Conservation (phyloP, 2,113 vertebrate species). For the Struthio camelus region DNA sequence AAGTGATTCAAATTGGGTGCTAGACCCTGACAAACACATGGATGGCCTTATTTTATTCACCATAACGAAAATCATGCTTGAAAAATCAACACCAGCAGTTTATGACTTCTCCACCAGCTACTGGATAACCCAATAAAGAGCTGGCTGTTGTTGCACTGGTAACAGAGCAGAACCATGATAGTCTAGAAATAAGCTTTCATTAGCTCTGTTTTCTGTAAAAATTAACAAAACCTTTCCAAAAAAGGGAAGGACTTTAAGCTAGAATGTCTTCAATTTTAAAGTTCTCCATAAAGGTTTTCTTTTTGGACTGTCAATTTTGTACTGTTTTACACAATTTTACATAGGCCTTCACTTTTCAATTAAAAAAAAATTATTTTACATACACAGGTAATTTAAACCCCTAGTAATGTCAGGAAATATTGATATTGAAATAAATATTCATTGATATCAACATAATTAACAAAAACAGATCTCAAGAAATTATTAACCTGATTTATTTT, state of each 20-base stretch:
- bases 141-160: accelerated
- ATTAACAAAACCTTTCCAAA: background rate
- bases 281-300: background rate
- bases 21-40: background rate
- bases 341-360: background rate
- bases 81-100: background rate
- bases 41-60: background rate
- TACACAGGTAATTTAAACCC: background rate
- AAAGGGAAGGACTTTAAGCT: background rate
- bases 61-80: background rate
- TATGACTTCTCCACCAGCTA: background rate
- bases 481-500: constrained; percentile 91
- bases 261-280: background rate
- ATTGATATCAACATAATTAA: background rate
- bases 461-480: background rate
- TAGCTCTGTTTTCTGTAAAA: background rate
- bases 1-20: background rate
- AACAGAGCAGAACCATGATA: background rate
- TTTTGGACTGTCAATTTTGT: accelerated
- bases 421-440: background rate
- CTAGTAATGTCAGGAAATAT: background rate
- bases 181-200: background rate
- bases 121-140: background rate
- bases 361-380: background rate
- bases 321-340: background rate